Conservation (phyloP, 2,113 vertebrate genomes). For the Hydropotes inermis region DNA sequence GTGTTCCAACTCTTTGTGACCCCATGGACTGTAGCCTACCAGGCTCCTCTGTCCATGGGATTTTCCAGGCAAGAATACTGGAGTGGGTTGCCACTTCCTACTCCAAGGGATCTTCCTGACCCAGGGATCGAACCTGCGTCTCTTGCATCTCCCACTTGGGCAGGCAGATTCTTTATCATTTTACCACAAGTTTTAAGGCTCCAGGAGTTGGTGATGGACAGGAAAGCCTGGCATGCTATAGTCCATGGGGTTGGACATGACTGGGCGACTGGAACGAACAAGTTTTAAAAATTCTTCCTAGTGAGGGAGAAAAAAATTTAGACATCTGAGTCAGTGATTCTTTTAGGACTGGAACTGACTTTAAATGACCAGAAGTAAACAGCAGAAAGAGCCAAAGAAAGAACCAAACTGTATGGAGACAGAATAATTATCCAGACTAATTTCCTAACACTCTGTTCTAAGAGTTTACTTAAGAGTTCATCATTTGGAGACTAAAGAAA, state of each 20-base stretch:
- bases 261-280: not conserved
- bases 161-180: not conserved
- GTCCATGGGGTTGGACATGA: not conserved
- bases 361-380: not conserved
- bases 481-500: slow-evolving; percentile 1
- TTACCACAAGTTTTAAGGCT: not conserved
- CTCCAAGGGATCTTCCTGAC: not conserved
- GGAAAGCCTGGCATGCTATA: not conserved
- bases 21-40: not conserved
- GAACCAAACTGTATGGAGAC: not conserved
- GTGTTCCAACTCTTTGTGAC: not conserved
- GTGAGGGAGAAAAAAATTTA: not conserved
- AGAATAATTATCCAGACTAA: not conserved
- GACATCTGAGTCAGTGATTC: not conserved
- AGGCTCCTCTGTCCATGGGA: not conserved
- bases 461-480: slow-evolving; percentile 5
- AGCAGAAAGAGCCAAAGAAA: not conserved
- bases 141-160: not conserved
- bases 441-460: not conserved
- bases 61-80: not conserved
- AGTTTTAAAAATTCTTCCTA: not conserved
- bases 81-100: not conserved
- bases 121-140: not conserved
- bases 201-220: not conserved
- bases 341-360: not conserved